Conservation (phyloP, 2,113 vertebrate species). For the Stictonetta naevosa region DNA sequence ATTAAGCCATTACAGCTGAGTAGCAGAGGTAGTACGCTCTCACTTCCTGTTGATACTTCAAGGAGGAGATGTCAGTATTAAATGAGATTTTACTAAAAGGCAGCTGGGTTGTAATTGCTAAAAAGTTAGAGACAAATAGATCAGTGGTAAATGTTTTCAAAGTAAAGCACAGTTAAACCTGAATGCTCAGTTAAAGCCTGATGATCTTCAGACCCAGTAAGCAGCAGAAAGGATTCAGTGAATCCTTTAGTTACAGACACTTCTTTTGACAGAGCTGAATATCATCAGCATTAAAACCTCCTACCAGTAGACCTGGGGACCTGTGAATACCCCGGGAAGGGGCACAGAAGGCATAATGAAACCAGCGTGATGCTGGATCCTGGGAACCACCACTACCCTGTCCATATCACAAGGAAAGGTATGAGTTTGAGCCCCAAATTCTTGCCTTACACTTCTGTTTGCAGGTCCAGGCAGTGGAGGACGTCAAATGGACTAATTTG, state of each 20-base stretch:
- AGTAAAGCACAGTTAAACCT: not conserved
- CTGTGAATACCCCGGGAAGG: not conserved
- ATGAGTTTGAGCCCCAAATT: not conserved
- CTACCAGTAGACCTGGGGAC: not conserved
- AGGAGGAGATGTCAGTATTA: not conserved
- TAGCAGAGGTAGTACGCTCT: not conserved
- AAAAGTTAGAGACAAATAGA: not conserved
- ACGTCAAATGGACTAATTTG: not conserved
- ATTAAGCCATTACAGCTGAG: not conserved
- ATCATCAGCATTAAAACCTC: not conserved
- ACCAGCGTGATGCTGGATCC: not conserved
- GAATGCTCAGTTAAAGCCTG: not conserved
- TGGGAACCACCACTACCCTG: not conserved
- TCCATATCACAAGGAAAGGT: not conserved
- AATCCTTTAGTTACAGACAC: not conserved
- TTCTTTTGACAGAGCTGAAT: not conserved
- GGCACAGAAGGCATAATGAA: not conserved
- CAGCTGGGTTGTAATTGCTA: not conserved
- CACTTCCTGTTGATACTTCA: not conserved
- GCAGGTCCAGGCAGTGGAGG: not conserved
- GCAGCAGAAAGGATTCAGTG: not conserved
- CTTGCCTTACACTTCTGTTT: not conserved
- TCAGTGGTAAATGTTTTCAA: not conserved
- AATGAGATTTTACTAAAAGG: not conserved
- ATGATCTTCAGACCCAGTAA: not conserved